Evolutionary conservation across 37 sponge, comb jelly and placozoan genomes (phyloP).

Genomic region (Cliona cf. orientalis): DNA sequence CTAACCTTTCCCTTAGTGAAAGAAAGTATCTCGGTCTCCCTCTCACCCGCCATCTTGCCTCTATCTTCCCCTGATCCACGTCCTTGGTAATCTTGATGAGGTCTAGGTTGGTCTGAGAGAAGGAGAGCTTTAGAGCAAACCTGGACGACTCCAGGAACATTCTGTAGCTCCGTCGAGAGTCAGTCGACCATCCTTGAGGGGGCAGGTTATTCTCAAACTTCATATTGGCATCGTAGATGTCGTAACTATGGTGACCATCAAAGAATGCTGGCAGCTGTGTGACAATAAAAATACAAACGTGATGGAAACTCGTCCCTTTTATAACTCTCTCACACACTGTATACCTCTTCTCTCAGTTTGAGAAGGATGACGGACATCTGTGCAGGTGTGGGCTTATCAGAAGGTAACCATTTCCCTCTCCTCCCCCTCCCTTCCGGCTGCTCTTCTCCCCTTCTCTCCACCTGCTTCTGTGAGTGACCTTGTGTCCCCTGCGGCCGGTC

Average conservation of each 20-base stretch:
- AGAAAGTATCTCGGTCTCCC: constrained; percentile 32
- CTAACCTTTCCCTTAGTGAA: constrained; percentile 25
- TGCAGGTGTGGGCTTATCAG: constrained; percentile 48
- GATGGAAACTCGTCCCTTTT: not conserved
- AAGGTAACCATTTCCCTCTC: no score
- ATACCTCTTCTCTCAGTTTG: constrained; percentile 78
- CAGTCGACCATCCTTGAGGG: not conserved
- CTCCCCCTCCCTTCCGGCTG: no score
- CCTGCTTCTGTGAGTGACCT: no score
- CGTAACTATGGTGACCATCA: constrained; percentile 58
- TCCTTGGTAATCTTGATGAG: constrained; percentile 75
- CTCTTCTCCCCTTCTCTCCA: no score
- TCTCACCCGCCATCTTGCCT: constrained; percentile 69
- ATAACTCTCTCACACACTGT: no score
- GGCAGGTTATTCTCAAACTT: constrained; percentile 52
- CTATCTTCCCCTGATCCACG: constrained; percentile 51
- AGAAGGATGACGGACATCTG: constrained; percentile 65
- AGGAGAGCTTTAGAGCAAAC: not conserved
- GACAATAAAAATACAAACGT: not conserved
- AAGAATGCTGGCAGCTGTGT: constrained; percentile 72
- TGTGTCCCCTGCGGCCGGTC: no score
- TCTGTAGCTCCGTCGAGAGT: constrained; percentile 31
- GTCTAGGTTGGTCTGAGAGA: constrained; percentile 24
- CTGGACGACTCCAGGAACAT: constrained; percentile 11
- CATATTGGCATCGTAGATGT: constrained; percentile 47